Conservation (phyloP, 2,113 vertebrate species). For the Dermatemys mawii region DNA sequence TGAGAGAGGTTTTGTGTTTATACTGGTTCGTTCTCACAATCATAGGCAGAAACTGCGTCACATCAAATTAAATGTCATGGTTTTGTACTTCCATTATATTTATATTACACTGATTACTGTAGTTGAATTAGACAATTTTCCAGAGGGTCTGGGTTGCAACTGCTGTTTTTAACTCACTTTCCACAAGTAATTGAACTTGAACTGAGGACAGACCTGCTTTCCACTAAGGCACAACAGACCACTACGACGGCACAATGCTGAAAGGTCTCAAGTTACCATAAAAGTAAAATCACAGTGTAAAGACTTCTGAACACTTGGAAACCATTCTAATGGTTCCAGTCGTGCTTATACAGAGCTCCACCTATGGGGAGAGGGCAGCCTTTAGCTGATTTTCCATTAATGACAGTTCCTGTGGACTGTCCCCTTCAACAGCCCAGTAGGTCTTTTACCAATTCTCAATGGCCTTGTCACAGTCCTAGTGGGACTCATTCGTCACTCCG, state of each 20-base stretch:
- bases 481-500: neutral
- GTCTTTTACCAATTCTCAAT: neutral
- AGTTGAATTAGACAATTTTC: slow-evolving; percentile 62
- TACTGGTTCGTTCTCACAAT: neutral
- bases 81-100: slow-evolving; percentile 66
- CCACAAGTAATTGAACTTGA: slow-evolving; percentile 50
- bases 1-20: slow-evolving; percentile 18
- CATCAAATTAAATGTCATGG: slow-evolving; percentile 59
- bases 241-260: neutral
- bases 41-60: slow-evolving; percentile 45
- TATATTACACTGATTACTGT: slow-evolving; percentile 51
- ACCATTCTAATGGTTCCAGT: neutral
- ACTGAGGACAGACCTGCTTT: slow-evolving; percentile 43
- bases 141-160: slow-evolving; percentile 47
- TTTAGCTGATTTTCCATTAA: rapidly evolving
- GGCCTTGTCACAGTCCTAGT: neutral
- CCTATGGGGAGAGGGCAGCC: neutral
- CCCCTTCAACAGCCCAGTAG: neutral
- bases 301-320: neutral
- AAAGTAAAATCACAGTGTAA: neutral
- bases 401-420: rapidly evolving
- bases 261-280: neutral
- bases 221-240: neutral
- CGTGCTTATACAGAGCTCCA: rapidly evolving
- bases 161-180: slow-evolving; percentile 55